Percentiles rank a stretch among this genome's conserved stretches.
Conservation (phyloP, 2,113 vertebrate species). For the Otocyon megalotis region DNA sequence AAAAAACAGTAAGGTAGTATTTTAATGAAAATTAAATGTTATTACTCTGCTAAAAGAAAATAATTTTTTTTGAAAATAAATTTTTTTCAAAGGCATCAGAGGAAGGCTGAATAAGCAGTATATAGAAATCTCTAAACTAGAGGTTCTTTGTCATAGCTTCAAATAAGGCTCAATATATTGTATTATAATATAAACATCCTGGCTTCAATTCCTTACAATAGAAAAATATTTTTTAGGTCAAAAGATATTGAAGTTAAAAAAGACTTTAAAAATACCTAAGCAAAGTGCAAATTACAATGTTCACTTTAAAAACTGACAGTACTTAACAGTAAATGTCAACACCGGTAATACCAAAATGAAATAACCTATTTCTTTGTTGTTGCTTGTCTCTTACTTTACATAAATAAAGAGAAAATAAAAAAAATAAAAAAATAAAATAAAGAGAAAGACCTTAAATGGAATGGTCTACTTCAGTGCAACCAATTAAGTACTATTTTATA, state of each 20-base stretch:
- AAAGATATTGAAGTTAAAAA: background rate
- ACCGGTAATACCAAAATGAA: background rate
- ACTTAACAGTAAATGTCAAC: background rate
- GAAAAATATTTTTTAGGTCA: conserved; percentile 30
- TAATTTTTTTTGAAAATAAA: background rate
- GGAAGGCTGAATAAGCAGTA: background rate
- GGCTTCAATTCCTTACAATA: background rate
- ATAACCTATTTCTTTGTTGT: background rate
- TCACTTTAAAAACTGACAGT: background rate
- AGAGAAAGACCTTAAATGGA: background rate
- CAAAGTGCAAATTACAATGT: background rate
- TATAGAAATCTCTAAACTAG: background rate
- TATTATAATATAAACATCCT: background rate
- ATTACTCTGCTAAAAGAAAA: conserved; percentile 55
- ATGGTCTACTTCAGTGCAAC: background rate
- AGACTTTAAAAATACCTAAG: background rate
- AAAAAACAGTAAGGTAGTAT: conserved; percentile 35
- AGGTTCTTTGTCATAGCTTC: background rate
- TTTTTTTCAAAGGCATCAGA: background rate
- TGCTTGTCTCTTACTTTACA: background rate
- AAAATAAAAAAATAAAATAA: background rate
- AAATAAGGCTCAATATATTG: background rate
- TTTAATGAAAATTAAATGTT: conserved; percentile 33
- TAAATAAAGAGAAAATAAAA: background rate
- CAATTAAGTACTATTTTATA: background rate